Conservation (phyloP, 2,888 invertebrate species). For the Coelinius sp. region DNA sequence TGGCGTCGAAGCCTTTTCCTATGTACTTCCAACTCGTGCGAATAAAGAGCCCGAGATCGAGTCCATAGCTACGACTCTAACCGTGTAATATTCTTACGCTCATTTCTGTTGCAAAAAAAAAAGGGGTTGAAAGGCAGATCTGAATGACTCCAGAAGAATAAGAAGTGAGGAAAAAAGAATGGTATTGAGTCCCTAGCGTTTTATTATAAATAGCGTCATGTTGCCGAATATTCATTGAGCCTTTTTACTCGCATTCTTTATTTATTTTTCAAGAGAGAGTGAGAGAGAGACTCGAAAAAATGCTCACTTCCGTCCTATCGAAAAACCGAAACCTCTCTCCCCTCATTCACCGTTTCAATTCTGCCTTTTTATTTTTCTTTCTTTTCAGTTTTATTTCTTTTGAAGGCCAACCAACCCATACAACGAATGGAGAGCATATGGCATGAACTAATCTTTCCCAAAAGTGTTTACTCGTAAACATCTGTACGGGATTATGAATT, state of each 20-base stretch:
- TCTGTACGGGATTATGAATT: constrained; percentile 31
- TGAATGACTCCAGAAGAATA: constrained; percentile 20
- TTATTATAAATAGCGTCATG: constrained; percentile 27
- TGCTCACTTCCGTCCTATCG: background rate
- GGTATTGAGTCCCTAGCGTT: background rate
- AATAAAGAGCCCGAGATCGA: constrained; percentile 18
- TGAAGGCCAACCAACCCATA: constrained; percentile 13
- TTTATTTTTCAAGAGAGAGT: background rate
- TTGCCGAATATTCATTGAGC: constrained; percentile 34
- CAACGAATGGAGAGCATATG: constrained; percentile 33
- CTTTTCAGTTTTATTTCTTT: constrained; percentile 26
- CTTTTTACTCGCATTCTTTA: constrained; percentile 9
- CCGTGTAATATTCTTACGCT: constrained; percentile 40
- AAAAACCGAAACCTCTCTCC: constrained; percentile 23
- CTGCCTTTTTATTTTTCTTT: constrained; percentile 29
- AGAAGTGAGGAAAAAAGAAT: constrained; percentile 9
- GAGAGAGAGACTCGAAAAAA: background rate
- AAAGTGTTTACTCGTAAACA: constrained; percentile 40
- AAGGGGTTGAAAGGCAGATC: constrained; percentile 12
- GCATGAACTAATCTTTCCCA: constrained; percentile 30
- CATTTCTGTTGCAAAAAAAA: constrained; percentile 17
- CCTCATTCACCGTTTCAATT: constrained; percentile 36
- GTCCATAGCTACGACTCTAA: constrained; percentile 28
- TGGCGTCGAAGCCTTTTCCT: constrained; percentile 30
- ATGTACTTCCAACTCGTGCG: background rate